A percentile compares a stretch with the other conserved stretches of the same genome.
phyloP scores from a whole-genome alignment of 2,113 vertebrate species.

The Anas platyrhynchos region DNA sequence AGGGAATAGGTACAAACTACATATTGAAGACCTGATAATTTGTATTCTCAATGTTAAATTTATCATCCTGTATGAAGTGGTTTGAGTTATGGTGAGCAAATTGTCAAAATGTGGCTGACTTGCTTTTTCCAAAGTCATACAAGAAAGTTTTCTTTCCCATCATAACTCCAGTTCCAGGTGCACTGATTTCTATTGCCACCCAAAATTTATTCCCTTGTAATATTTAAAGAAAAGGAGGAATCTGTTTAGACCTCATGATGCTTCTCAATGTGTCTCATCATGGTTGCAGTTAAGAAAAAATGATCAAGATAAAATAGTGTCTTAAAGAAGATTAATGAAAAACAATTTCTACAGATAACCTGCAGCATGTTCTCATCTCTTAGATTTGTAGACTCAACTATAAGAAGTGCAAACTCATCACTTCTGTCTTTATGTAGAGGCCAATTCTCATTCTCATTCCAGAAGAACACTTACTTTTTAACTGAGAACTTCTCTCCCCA shows the following conservation, averaged over 20 bases:
- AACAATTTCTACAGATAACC: neutral
- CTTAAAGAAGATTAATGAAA: neutral
- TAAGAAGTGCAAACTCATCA: neutral
- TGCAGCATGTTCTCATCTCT: neutral
- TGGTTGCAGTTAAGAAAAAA: neutral
- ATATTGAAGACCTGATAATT: neutral
- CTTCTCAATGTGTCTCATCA: neutral
- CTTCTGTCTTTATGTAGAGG: neutral
- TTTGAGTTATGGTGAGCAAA: neutral
- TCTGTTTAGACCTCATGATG: neutral
- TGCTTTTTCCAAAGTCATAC: neutral
- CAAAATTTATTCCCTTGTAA: neutral
- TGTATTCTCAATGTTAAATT: neutral
- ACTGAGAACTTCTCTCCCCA: neutral
- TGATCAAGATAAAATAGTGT: neutral
- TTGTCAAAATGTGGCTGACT: neutral
- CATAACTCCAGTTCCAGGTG: neutral
- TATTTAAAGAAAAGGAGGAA: neutral
- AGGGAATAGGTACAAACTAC: conserved; percentile 32
- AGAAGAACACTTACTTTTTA: neutral
- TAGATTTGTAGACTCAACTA: neutral
- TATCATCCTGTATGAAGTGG: neutral
- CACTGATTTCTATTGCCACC: neutral
- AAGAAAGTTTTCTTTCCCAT: neutral
- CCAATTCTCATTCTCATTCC: neutral